Conservation (phyloP, 1,140 invertebrate genomes). For the Nebria ingens region DNA sequence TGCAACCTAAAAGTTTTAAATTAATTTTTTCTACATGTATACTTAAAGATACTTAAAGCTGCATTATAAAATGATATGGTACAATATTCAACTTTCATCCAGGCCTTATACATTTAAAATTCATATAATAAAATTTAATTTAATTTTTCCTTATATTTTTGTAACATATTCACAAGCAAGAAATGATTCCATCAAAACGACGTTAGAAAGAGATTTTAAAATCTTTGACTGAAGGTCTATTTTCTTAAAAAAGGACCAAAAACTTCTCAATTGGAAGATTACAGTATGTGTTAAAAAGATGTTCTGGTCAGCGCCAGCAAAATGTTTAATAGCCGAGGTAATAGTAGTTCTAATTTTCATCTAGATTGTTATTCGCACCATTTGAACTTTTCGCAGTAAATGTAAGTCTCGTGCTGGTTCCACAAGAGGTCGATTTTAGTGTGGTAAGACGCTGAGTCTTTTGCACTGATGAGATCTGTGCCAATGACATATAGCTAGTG, state of each 20-base stretch:
- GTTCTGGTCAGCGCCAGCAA: not conserved
- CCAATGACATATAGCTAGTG: conserved; percentile 1
- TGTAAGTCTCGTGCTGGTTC: not conserved
- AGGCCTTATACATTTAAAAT: no score
- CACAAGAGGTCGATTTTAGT: not conserved
- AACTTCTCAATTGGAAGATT: no score
- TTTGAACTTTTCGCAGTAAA: not conserved
- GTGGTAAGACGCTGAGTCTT: not conserved
- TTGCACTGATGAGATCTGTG: not conserved
- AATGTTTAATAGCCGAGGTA: not conserved
- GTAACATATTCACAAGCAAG: no score
- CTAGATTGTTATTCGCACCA: not conserved
- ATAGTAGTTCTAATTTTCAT: not conserved
- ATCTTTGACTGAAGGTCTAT: no score
- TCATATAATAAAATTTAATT: no score
- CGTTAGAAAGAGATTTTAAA: no score
- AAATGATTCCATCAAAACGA: no score
- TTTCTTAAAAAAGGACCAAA: no score
- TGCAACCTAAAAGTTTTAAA: not conserved
- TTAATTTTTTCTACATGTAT: not conserved
- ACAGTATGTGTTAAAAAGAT: no score
- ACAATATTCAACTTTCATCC: no score
- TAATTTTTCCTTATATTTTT: no score
- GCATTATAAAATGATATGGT: not conserved
- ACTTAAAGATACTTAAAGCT: not conserved